phyloP scores from a whole-genome alignment of 2,113 vertebrate genomes.

The Porphyrio hochstetteri region DNA sequence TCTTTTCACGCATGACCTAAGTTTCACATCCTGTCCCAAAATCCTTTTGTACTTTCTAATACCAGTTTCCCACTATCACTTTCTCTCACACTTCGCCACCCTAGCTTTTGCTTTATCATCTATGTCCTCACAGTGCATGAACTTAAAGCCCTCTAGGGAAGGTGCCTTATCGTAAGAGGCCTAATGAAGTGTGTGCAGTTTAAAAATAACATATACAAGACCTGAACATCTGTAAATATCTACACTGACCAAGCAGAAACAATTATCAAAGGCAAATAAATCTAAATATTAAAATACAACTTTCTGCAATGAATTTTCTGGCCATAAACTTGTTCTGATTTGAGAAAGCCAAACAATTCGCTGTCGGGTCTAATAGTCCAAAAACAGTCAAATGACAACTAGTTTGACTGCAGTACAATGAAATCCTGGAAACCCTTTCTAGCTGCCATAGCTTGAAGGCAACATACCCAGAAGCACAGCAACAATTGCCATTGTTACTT shows the following conservation, averaged over 20 bases:
- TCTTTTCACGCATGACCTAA: not conserved
- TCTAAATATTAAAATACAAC: not conserved
- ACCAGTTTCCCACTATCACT: not conserved
- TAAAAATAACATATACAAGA: not conserved
- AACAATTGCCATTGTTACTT: slow-evolving; percentile 33
- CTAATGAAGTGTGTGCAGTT: not conserved
- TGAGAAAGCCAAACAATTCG: not conserved
- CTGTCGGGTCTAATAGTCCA: slow-evolving; percentile 10
- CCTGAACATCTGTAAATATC: not conserved
- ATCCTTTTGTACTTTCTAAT: not conserved
- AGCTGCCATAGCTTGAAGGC: slow-evolving; percentile 20
- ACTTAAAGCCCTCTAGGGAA: not conserved
- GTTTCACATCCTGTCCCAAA: not conserved
- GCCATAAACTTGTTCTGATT: not conserved
- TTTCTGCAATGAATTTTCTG: not conserved
- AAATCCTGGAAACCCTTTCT: slow-evolving; percentile 38
- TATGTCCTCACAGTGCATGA: not conserved
- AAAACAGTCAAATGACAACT: slow-evolving; percentile 12
- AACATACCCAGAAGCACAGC: not conserved
- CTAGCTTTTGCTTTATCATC: not conserved
- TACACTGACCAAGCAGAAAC: not conserved
- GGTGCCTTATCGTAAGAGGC: not conserved
- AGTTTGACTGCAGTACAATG: not conserved
- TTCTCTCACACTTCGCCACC: not conserved
- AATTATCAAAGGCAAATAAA: not conserved